These are phyloP conservation scores for Coreius guichenoti DNA, from an alignment of 2,797 vertebrate genomes.

Conservation along the genomic window DNA sequence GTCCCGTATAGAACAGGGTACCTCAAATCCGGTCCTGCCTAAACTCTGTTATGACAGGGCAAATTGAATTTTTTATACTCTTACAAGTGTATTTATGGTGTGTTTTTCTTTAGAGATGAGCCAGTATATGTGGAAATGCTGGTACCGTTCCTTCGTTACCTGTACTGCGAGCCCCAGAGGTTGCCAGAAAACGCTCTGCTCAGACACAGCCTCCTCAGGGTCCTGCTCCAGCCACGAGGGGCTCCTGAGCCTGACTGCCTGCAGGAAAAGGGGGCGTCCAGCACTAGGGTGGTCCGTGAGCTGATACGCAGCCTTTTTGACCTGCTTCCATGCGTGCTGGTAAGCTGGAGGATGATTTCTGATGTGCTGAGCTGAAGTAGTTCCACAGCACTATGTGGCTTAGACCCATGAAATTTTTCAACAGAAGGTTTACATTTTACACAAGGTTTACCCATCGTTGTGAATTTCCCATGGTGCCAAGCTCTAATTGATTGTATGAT, in stretches of 20 bases:
- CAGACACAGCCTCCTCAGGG: conserved; percentile 82
- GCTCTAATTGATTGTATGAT: neutral
- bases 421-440: conserved; percentile 22
- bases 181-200: conserved; percentile 83
- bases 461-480: neutral
- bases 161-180: conserved; percentile 91
- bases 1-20: neutral
- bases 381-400: neutral
- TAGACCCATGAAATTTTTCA: neutral
- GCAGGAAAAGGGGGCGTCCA: conserved; percentile 29
- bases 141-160: conserved; percentile 87
- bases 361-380: neutral
- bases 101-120: conserved; percentile 74
- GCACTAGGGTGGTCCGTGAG: conserved; percentile 66
- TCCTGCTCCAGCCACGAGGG: conserved; percentile 77
- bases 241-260: conserved; percentile 30
- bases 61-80: neutral
- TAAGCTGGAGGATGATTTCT: conserved; percentile 61
- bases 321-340: conserved; percentile 88
- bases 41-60: neutral
- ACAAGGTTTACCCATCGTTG: neutral
- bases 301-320: conserved; percentile 83
- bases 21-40: too few relatives aligned
- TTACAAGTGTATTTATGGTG: neutral
- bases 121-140: conserved; percentile 82